Evolutionary conservation across 2,888 invertebrate genomes (phyloP), one percentile per base, ranked within the genome.

Genomic region (Agrotis puta): DNA sequence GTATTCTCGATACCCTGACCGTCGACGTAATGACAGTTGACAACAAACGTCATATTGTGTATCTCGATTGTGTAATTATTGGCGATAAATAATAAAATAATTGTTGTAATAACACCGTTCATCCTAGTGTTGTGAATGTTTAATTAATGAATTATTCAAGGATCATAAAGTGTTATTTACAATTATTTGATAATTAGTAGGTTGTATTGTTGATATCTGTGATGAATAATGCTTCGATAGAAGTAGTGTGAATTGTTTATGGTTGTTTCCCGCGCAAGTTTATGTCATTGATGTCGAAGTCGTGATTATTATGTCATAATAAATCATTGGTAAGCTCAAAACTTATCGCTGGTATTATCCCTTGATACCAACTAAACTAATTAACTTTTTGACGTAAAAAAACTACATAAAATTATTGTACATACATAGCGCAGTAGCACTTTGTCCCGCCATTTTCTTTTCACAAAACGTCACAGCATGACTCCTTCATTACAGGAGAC

Each of bases 51-150:
- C 75, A 74, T 74, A 50, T 33, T 79, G 22, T 70, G 63, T 74
- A 54, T 50, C 50, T 51, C 69, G 61, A 59, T 63, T 59, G 27
- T 47, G 69, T 85, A 84, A 89, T 87, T 89, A 90, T 79, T 69
- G 67, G 50, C 80, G 70, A 88, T 87, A 88, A 88, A 88, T 87
- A 84, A 85, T 84, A 81, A 83, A 79, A 82, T 80, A 76, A 86
- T 88, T 77, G 85, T 78, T 72, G 82, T 83, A 85, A 85, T 88
- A 85, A 83, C 80, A 72, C 75, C 71, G 70, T 81, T 75, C 77
- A 79, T 71, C 58, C 74, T 74, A 79, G 75, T 74, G 51, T 67
- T 74, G 79, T 82, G 69, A 81, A 82, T 82, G 79, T 82, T 80
- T 64, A 78, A 81, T 77, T 69, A 62, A 79, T 72, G 70, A 56